Percentiles rank a stretch among this genome's conserved stretches.
These are phyloP conservation scores for Conopomorpha cramerella DNA, from an alignment of 1,140 invertebrate species.

Conservation along the genomic window DNA sequence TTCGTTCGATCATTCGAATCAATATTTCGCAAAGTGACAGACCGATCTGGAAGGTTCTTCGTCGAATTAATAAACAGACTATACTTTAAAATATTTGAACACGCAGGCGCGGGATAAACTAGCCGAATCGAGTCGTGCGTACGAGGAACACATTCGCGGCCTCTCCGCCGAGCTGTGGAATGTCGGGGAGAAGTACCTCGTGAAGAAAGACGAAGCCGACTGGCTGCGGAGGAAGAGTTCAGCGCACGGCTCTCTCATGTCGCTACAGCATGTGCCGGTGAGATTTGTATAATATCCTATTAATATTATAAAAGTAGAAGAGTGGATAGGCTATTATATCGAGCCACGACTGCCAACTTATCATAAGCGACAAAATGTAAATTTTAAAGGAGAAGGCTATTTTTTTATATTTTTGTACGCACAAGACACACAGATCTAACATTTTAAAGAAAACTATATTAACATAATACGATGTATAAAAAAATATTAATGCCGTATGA, in stretches of 20 bases:
- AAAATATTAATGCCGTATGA: too few species aligned
- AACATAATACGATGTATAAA: too few species aligned
- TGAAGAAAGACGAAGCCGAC: constrained; percentile 62
- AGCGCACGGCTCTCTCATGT: constrained; percentile 47
- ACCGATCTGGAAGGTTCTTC: too few species aligned
- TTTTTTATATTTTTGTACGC: background rate
- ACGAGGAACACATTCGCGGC: constrained; percentile 60
- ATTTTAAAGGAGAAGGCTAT: too few species aligned
- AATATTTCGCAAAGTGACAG: too few species aligned
- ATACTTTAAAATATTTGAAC: too few species aligned
- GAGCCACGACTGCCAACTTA: background rate
- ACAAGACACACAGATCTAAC: background rate
- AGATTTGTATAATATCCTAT: constrained; percentile 2
- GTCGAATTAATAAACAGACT: too few species aligned
- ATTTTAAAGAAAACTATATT: background rate
- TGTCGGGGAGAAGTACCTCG: constrained; percentile 63
- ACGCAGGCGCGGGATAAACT: constrained; percentile 49
- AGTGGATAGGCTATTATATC: background rate
- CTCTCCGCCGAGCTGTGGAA: constrained; percentile 63
- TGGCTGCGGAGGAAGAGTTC: constrained; percentile 30
- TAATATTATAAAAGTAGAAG: background rate
- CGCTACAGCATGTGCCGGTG: constrained; percentile 43
- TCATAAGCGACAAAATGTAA: too few species aligned
- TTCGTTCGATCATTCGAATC: too few species aligned
- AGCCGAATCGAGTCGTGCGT: constrained; percentile 59